Evolutionary conservation across 1,140 invertebrate genomes (phyloP).

Genomic region (Drosophila orena): DNA sequence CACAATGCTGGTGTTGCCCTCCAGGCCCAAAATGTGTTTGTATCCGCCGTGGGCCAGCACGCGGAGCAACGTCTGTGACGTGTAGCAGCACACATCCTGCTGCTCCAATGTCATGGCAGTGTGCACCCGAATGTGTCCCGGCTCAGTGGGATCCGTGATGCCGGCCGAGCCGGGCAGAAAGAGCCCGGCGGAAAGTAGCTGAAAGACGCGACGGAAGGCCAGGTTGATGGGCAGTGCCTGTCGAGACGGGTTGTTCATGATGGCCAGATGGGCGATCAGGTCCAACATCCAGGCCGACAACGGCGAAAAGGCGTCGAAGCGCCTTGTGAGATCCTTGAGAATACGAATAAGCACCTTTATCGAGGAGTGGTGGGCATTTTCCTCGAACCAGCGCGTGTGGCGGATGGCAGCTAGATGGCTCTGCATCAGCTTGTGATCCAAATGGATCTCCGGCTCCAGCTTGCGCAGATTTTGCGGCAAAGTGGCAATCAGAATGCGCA

Average conservation of each 20-base stretch:
- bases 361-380: slow-evolving; percentile 98
- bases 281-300: slow-evolving; percentile 99
- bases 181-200: slow-evolving; percentile 96
- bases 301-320: slow-evolving; percentile 95
- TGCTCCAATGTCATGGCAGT: slow-evolving; percentile 96
- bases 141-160: slow-evolving; percentile 97
- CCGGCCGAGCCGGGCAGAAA: slow-evolving; percentile 98
- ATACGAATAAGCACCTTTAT: slow-evolving; percentile 97
- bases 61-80: slow-evolving; percentile 93
- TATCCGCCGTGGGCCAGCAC: slow-evolving; percentile 96
- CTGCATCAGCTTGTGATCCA: slow-evolving; percentile 94
- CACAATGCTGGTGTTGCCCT: slow-evolving; percentile 90
- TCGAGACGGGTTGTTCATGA: slow-evolving; percentile 97
- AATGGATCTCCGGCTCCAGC: slow-evolving; percentile 95
- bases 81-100: slow-evolving; percentile 96
- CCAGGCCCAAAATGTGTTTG: slow-evolving; percentile 93
- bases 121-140: slow-evolving; percentile 94
- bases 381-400: slow-evolving; percentile 99
- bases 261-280: slow-evolving; percentile 97
- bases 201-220: slow-evolving; percentile 94
- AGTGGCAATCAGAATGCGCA: slow-evolving; percentile 96
- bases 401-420: slow-evolving; percentile 96
- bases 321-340: slow-evolving; percentile 93
- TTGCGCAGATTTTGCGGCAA: slow-evolving; percentile 97
- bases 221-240: slow-evolving; percentile 96